phyloP scores from a whole-genome alignment of 2,797 vertebrate species.

The Tenualosa thibaudeaui region DNA sequence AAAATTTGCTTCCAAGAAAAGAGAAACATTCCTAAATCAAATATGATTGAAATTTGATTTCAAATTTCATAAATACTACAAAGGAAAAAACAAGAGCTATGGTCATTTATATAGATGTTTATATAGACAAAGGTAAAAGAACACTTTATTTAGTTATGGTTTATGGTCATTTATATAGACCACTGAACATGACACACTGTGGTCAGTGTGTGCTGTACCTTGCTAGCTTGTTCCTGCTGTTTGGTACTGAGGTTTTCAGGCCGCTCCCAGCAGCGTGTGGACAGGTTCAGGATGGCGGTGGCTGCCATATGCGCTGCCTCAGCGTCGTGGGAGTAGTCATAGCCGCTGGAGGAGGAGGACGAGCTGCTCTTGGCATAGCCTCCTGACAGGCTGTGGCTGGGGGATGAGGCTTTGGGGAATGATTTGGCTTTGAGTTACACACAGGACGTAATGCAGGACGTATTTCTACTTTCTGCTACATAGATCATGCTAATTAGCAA shows the following conservation, averaged over 20 bases:
- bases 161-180: not conserved
- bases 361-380: conserved; percentile 82
- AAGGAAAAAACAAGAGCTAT: not conserved
- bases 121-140: too few species aligned
- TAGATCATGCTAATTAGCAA: not conserved
- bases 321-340: conserved; percentile 93
- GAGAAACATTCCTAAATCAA: too few species aligned
- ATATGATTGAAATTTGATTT: too few species aligned
- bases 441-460: not conserved
- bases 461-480: not conserved
- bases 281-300: conserved; percentile 97
- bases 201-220: conserved; percentile 67
- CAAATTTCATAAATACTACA: too few species aligned
- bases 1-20: too few species aligned
- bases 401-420: conserved; percentile 85
- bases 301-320: conserved; percentile 98
- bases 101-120: not conserved
- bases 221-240: conserved; percentile 74
- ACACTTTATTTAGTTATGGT: too few species aligned
- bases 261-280: conserved; percentile 97
- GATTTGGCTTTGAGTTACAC: conserved; percentile 60
- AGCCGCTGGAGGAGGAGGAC: conserved; percentile 84
- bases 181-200: too few species aligned
- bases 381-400: conserved; percentile 80
- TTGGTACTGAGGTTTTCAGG: conserved; percentile 91